A percentile compares a stretch with the other conserved stretches of the same genome.
Conservation (phyloP, 2,113 vertebrate genomes). For the Daphoenositta chrysoptera region DNA sequence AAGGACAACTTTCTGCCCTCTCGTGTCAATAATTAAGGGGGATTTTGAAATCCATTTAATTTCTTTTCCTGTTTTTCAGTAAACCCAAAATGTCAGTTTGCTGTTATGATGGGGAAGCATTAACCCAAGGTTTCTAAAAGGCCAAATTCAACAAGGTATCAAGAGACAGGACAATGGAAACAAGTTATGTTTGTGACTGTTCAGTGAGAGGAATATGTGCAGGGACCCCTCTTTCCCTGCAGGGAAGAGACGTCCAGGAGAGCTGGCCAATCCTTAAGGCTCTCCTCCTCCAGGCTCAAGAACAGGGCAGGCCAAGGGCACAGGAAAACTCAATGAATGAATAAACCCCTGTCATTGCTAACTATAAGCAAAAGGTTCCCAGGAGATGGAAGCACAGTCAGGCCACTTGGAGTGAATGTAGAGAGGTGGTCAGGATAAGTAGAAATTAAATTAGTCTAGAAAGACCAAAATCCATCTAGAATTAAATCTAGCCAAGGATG, state of each 20-base stretch:
- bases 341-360: neutral
- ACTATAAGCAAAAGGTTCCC: neutral
- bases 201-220: neutral
- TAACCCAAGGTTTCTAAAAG: neutral
- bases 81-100: neutral
- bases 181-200: neutral
- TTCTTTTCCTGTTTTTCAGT: neutral
- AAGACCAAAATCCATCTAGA: neutral
- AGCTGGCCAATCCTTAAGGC: neutral
- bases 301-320: neutral
- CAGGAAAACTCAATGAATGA: too few relatives aligned
- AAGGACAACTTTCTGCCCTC: neutral
- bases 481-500: neutral
- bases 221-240: neutral
- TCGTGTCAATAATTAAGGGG: neutral
- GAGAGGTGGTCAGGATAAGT: neutral
- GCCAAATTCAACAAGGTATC: neutral
- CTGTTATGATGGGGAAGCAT: neutral
- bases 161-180: neutral
- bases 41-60: neutral
- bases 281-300: neutral
- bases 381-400: neutral
- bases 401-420: neutral
- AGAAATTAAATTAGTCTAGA: neutral
- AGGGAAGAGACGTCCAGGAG: neutral